phyloP scores from a whole-genome alignment of 2,797 vertebrate species.

The Fistularia tabacaria region DNA sequence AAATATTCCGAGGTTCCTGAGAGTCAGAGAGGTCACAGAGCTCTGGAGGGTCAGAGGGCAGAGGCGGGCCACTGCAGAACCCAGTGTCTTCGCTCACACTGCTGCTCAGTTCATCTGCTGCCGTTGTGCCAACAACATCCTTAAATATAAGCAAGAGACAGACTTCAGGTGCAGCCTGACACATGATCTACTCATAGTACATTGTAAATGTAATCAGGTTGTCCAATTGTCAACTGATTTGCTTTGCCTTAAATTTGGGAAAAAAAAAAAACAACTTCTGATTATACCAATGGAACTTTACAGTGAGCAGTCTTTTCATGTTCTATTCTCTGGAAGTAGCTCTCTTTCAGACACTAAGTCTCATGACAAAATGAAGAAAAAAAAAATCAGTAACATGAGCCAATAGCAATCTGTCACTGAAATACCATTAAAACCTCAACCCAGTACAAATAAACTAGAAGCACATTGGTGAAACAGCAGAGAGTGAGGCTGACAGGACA shows the following conservation, averaged over 20 bases:
- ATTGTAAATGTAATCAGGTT: no score
- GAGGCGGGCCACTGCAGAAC: slow-evolving; percentile 80
- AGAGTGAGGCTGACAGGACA: neutral
- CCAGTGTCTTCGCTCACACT: slow-evolving; percentile 89
- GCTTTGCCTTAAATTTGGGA: no score
- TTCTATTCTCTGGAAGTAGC: slow-evolving; percentile 22
- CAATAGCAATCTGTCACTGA: slow-evolving; percentile 43
- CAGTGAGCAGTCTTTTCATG: slow-evolving; percentile 5
- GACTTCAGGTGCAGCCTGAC: slow-evolving; percentile 20
- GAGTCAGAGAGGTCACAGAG: slow-evolving; percentile 80
- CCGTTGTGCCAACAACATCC: slow-evolving; percentile 82
- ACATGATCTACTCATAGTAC: no score
- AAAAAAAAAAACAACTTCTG: slow-evolving; percentile 16
- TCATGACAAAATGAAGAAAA: slow-evolving; percentile 32
- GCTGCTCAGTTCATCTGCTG: slow-evolving; percentile 86
- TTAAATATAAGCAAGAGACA: slow-evolving; percentile 57
- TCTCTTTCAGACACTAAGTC: slow-evolving; percentile 18
- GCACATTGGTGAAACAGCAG: slow-evolving; percentile 3
- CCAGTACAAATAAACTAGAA: slow-evolving; percentile 32
- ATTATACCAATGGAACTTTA: slow-evolving; percentile 23
- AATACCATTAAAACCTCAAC: slow-evolving; percentile 27
- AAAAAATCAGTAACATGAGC: slow-evolving; percentile 53
- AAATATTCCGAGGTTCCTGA: slow-evolving; percentile 49
- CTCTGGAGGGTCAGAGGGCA: slow-evolving; percentile 81
- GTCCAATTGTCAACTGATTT: no score